These are phyloP conservation scores for Criorhina ranunculi DNA, from an alignment of 2,888 invertebrate genomes.

Conservation along the genomic window DNA sequence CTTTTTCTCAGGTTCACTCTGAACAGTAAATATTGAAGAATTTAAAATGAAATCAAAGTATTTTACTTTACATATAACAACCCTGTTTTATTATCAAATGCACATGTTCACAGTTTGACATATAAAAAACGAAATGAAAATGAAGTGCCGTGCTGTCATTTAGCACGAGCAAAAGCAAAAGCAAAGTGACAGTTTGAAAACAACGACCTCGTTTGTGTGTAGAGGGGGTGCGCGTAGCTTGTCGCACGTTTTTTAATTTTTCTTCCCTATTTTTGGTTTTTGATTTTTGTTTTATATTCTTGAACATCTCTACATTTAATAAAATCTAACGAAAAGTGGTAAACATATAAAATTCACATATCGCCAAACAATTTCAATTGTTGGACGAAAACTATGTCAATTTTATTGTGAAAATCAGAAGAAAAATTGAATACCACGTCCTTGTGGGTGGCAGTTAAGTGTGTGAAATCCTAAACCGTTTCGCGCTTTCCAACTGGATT, in stretches of 20 bases:
- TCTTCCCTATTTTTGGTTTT: conserved; percentile 69
- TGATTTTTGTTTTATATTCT: conserved; percentile 61
- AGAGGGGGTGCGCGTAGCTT: conserved; percentile 72
- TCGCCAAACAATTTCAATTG: not conserved
- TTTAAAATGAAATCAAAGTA: too few species aligned
- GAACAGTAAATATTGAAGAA: too few species aligned
- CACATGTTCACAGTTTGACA: conserved; percentile 33
- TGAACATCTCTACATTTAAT: not conserved
- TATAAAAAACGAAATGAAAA: conserved; percentile 14
- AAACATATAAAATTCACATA: not conserved
- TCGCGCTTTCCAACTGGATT: conserved; percentile 36
- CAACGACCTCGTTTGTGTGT: conserved; percentile 57
- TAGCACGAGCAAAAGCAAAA: too few species aligned
- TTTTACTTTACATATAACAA: too few species aligned
- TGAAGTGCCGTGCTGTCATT: too few species aligned
- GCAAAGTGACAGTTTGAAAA: conserved; percentile 57
- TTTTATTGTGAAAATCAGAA: not conserved
- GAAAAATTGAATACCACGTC: conserved; percentile 6
- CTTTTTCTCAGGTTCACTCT: too few species aligned
- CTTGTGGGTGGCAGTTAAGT: conserved; percentile 24
- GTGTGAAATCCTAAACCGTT: conserved; percentile 19
- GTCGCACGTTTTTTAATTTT: conserved; percentile 72
- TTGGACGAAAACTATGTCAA: not conserved
- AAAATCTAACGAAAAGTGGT: not conserved
- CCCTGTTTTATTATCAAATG: not conserved